Conservation (phyloP, 2,113 vertebrate species). For the Trinectes maculatus region DNA sequence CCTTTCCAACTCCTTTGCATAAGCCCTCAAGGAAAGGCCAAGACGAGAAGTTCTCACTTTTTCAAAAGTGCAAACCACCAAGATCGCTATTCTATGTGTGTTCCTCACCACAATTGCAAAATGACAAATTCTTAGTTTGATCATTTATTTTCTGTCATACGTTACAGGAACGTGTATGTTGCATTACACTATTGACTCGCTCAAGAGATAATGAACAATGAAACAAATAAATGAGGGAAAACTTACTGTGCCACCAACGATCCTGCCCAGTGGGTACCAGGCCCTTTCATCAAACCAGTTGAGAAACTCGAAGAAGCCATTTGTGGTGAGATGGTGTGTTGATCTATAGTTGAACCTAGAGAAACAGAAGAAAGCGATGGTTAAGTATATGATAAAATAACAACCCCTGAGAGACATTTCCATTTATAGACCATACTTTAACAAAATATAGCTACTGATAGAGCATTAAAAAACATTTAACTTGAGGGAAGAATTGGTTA, state of each 20-base stretch:
- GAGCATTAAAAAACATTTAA: slow-evolving; percentile 10
- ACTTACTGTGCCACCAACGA: slow-evolving; percentile 98
- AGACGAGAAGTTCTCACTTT: not conserved
- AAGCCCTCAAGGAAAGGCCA: slow-evolving; percentile 7
- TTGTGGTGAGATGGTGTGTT: slow-evolving; percentile 97
- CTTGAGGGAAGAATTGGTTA: slow-evolving; percentile 13
- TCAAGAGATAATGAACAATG: not conserved
- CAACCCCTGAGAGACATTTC: slow-evolving; percentile 3
- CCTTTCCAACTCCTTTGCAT: not conserved
- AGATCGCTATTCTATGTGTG: not conserved
- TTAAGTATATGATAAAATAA: slow-evolving; percentile 11
- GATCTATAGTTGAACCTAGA: slow-evolving; percentile 99
- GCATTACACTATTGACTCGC: not conserved
- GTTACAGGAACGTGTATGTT: not conserved
- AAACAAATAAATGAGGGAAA: not conserved
- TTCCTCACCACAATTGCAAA: not conserved
- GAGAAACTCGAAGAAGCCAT: slow-evolving; percentile 99
- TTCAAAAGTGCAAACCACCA: not conserved
- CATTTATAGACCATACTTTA: slow-evolving; percentile 20
- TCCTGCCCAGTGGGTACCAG: slow-evolving; percentile 98
- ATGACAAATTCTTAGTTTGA: not conserved
- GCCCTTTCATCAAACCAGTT: slow-evolving; percentile 99
- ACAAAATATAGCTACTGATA: slow-evolving; percentile 10
- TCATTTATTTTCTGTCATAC: not conserved
- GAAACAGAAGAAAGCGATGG: not conserved